Evolutionary conservation across 2,113 vertebrate genomes (phyloP).

Genomic region (Suncus etruscus): DNA sequence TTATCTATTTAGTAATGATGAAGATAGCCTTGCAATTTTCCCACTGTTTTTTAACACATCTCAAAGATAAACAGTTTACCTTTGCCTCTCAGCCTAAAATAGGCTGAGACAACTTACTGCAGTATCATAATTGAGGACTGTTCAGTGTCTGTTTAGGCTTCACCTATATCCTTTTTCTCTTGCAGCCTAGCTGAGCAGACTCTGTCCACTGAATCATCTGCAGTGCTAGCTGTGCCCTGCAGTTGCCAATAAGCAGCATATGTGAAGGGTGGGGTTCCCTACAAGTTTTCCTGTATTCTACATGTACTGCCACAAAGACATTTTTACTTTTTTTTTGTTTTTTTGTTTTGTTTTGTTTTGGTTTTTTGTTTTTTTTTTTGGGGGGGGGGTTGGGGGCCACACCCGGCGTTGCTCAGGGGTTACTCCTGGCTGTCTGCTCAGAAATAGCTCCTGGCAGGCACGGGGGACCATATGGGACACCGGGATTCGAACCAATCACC

Average conservation of each 20-base stretch:
- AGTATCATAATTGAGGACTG: not conserved
- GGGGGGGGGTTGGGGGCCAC: too few relatives aligned
- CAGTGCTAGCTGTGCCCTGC: not conserved
- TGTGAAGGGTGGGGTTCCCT: not conserved
- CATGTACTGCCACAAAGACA: not conserved
- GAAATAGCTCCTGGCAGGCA: too few relatives aligned
- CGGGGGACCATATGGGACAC: too few relatives aligned
- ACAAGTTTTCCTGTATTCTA: conserved; percentile 2
- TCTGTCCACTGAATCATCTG: not conserved
- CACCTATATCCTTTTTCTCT: conserved; percentile 16
- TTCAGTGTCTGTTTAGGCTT: not conserved
- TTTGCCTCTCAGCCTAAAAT: not conserved
- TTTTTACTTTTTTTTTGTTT: not conserved
- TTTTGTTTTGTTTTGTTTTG: too few relatives aligned
- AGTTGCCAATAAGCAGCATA: conserved; percentile 6
- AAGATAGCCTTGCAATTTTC: conserved; percentile 8
- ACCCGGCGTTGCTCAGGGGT: too few relatives aligned
- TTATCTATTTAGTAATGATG: conserved; percentile 30
- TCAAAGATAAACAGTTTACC: not conserved
- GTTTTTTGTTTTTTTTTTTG: too few relatives aligned
- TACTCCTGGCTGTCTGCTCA: too few relatives aligned
- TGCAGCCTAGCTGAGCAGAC: not conserved
- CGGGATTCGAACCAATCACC: too few relatives aligned
- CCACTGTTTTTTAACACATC: conserved; percentile 9
- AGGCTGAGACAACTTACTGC: not conserved